Evolutionary conservation across 2,888 invertebrate genomes (phyloP).

Genomic region (Ectemnius continuus): DNA sequence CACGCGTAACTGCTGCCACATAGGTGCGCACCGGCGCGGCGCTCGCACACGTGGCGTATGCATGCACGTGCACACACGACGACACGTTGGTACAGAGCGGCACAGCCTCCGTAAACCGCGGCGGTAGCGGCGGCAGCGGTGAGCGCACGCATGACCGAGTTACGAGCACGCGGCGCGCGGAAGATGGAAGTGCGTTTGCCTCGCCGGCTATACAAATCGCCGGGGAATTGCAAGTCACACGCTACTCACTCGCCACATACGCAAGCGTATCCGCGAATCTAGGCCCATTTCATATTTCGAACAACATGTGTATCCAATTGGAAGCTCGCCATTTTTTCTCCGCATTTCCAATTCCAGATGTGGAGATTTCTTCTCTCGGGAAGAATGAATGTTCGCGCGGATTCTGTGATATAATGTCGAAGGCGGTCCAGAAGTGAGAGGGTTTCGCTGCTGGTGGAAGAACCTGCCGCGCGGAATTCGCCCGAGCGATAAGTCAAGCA

Average conservation of each 20-base stretch:
- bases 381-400: constrained; percentile 8
- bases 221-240: too few relatives aligned
- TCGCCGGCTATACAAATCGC: too few relatives aligned
- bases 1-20: constrained; percentile 2
- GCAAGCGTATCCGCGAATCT: too few relatives aligned
- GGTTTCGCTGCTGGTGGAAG: constrained; percentile 38
- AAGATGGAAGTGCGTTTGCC: background rate
- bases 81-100: background rate
- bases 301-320: too few relatives aligned
- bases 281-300: too few relatives aligned
- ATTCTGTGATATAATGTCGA: background rate
- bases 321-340: background rate
- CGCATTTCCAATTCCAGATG: background rate
- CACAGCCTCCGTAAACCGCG: background rate
- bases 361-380: background rate
- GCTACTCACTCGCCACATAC: too few relatives aligned
- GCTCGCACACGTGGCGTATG: too few relatives aligned
- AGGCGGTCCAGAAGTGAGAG: constrained; percentile 14
- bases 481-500: constrained; percentile 55
- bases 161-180: background rate
- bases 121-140: too few relatives aligned
- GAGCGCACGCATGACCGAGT: constrained; percentile 6
- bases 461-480: constrained; percentile 55
- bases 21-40: background rate
- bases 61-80: background rate